Percentiles rank a stretch among this genome's conserved stretches.
Conservation (phyloP, 1,140 invertebrate genomes). For the Drosophila nigrodunni region DNA sequence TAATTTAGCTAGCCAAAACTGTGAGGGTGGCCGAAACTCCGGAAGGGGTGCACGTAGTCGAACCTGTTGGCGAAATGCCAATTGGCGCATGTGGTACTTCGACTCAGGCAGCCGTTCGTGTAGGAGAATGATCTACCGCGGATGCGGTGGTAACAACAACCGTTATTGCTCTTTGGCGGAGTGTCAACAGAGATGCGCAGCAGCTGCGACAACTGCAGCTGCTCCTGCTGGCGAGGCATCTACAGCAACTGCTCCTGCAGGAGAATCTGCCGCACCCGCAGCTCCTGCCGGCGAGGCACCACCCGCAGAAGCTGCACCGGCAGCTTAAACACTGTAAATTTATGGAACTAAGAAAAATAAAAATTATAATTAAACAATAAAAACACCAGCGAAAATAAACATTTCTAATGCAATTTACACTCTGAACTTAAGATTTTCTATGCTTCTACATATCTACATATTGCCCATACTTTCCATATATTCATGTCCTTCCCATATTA, state of each 20-base stretch:
- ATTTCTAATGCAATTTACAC: too few relatives aligned
- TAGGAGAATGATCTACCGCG: slow-evolving; percentile 2
- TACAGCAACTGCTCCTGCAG: neutral
- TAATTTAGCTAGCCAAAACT: neutral
- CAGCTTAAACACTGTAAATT: neutral
- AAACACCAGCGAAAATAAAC: too few relatives aligned
- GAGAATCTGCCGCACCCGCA: neutral
- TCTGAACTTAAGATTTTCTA: too few relatives aligned
- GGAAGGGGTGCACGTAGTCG: neutral
- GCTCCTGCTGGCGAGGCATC: neutral
- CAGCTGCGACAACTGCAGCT: neutral
- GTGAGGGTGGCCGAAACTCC: neutral
- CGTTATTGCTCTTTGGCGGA: slow-evolving; percentile 5
- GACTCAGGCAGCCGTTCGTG: neutral
- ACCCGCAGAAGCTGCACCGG: neutral
- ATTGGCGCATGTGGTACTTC: neutral
- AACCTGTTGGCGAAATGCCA: neutral
- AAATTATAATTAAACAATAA: too few relatives aligned
- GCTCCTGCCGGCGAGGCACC: neutral
- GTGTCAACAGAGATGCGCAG: neutral
- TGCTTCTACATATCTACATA: too few relatives aligned
- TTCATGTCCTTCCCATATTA: too few relatives aligned
- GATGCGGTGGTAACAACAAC: slow-evolving; percentile 23
- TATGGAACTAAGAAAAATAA: too few relatives aligned
- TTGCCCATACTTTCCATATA: too few relatives aligned